A percentile compares a stretch with the other conserved stretches of the same genome.
Evolutionary conservation across 1,140 invertebrate species (phyloP).

Genomic region (Helicorthomorpha holstii): DNA sequence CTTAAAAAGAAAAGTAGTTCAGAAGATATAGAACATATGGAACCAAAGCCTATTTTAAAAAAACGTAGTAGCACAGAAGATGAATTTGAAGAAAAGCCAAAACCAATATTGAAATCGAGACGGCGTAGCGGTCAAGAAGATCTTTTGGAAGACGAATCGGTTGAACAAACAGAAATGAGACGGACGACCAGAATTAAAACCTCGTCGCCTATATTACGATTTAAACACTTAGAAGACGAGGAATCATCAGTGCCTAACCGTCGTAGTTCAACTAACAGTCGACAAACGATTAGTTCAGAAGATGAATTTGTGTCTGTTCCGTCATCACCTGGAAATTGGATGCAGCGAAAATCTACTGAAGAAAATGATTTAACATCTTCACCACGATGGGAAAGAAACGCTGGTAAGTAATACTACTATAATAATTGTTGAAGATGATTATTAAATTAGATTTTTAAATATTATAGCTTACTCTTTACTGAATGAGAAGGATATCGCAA

Average conservation of each 20-base stretch:
- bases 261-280: not conserved
- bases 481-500: too few relatives aligned
- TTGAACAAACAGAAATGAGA: too few relatives aligned
- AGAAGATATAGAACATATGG: constrained; percentile 28
- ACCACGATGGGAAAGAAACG: too few relatives aligned
- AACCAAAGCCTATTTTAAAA: constrained; percentile 58
- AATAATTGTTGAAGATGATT: too few relatives aligned
- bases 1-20: constrained; percentile 48
- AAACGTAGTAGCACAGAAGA: constrained; percentile 67
- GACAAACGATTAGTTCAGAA: not conserved
- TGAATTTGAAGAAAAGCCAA: constrained; percentile 49
- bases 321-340: constrained; percentile 13
- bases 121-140: constrained; percentile 26
- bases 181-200: too few relatives aligned
- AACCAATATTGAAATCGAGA: constrained; percentile 59
- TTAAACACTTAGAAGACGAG: constrained; percentile 9
- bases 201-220: constrained; percentile 32
- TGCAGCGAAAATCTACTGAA: constrained; percentile 6
- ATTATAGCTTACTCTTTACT: too few relatives aligned
- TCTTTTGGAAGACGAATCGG: not conserved
- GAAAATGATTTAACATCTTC: too few relatives aligned
- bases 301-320: constrained; percentile 8
- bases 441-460: too few relatives aligned
- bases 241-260: not conserved
- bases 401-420: too few relatives aligned